Conservation (phyloP, 2,113 vertebrate genomes). For the Peromyscus maniculatus region DNA sequence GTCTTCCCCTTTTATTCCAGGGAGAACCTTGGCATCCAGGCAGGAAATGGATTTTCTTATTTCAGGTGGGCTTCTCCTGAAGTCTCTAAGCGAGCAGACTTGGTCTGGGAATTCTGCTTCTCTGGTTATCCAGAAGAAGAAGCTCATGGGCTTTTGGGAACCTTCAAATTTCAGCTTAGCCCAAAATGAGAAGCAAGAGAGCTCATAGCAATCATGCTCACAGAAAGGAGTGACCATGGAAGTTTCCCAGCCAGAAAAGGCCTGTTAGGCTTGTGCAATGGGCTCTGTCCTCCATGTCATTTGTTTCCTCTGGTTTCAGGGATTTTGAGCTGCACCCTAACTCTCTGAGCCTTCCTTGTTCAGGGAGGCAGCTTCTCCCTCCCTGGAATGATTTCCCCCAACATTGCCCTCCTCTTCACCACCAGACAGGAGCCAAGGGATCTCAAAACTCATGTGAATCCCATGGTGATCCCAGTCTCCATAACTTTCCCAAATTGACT, state of each 20-base stretch:
- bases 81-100: neutral
- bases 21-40: neutral
- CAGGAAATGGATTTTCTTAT: neutral
- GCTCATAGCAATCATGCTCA: neutral
- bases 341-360: slow-evolving; percentile 21
- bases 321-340: neutral
- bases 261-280: neutral
- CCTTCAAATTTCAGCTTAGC: neutral
- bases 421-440: neutral
- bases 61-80: neutral
- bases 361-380: neutral
- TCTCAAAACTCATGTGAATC: neutral
- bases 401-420: neutral
- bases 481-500: neutral
- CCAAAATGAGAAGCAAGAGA: neutral
- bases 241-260: neutral
- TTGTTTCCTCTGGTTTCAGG: slow-evolving; percentile 13
- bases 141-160: neutral
- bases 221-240: too few relatives aligned
- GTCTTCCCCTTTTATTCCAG: neutral
- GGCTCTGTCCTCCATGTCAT: neutral
- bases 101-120: neutral
- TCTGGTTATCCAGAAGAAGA: neutral
- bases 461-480: neutral
- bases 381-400: neutral